phyloP scores from a whole-genome alignment of 2,113 vertebrate genomes.

The Xenopus borealis region DNA sequence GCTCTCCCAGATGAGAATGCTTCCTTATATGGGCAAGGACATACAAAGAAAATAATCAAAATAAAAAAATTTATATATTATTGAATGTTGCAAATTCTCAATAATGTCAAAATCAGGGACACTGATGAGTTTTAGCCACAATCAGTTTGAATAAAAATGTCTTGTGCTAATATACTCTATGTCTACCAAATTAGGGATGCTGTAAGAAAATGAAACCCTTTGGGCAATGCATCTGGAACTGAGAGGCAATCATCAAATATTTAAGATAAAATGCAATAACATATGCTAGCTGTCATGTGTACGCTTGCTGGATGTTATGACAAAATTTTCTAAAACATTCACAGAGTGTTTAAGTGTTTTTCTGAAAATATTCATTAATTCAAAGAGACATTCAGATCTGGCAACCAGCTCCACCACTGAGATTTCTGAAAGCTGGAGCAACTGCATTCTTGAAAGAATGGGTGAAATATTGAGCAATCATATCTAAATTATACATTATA shows the following conservation, averaged over 20 bases:
- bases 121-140: conserved; percentile 47
- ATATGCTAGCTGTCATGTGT: conserved; percentile 93
- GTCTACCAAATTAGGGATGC: conserved; percentile 74
- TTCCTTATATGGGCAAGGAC: too few relatives aligned
- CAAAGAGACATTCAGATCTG: conserved; percentile 75
- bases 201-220: conserved; percentile 74
- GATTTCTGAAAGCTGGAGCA: conserved; percentile 65
- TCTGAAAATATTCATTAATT: conserved; percentile 92
- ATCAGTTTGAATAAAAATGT: conserved; percentile 44
- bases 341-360: conserved; percentile 73
- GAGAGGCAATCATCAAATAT: conserved; percentile 95
- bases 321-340: conserved; percentile 92
- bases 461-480: conserved; percentile 70
- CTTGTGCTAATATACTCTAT: conserved; percentile 72
- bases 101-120: too few relatives aligned
- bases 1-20: too few relatives aligned
- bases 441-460: conserved; percentile 65
- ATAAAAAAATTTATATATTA: too few relatives aligned
- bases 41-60: too few relatives aligned
- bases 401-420: conserved; percentile 70
- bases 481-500: conserved; percentile 77
- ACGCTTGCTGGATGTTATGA: conserved; percentile 88
- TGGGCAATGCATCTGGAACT: conserved; percentile 85
- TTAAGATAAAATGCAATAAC: conserved; percentile 89
- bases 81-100: too few relatives aligned